phyloP scores from a whole-genome alignment of 2,797 vertebrate species.

The Xerus rutilus region DNA sequence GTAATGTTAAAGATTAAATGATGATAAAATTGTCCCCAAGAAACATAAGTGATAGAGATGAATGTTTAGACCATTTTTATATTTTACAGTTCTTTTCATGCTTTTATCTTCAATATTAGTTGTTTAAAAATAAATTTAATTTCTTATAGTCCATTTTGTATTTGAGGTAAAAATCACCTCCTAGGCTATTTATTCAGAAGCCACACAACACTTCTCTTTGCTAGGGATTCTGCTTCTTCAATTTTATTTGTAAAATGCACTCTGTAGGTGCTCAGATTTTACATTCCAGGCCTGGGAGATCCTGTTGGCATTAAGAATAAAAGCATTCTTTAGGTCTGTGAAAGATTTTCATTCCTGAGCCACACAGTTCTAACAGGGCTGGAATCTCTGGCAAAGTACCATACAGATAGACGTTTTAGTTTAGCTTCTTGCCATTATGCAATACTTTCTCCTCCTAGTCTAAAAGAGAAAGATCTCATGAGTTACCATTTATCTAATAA shows the following conservation, averaged over 20 bases:
- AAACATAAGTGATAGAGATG: background rate
- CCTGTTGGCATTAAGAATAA: background rate
- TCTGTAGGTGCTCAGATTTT: background rate
- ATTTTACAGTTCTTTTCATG: background rate
- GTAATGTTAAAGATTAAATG: background rate
- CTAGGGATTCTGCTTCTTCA: background rate
- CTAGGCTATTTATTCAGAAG: background rate
- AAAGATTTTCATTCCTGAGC: too few relatives aligned
- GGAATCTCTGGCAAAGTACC: too few relatives aligned
- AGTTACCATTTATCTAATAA: too few relatives aligned
- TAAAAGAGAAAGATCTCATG: too few relatives aligned
- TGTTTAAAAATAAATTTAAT: background rate
- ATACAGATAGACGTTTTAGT: too few relatives aligned
- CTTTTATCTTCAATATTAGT: background rate
- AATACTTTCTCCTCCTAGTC: too few relatives aligned
- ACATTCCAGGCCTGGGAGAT: background rate
- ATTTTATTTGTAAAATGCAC: background rate
- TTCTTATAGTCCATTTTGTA: background rate
- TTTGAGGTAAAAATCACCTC: background rate
- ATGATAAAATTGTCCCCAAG: background rate
- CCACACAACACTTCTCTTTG: background rate
- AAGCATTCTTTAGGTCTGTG: too few relatives aligned
- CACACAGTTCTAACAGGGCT: too few relatives aligned
- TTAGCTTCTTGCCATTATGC: too few relatives aligned
- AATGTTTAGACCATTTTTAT: background rate